Evolutionary conservation across 2,113 vertebrate species (phyloP).

Genomic region (Neodon shergylaensis): DNA sequence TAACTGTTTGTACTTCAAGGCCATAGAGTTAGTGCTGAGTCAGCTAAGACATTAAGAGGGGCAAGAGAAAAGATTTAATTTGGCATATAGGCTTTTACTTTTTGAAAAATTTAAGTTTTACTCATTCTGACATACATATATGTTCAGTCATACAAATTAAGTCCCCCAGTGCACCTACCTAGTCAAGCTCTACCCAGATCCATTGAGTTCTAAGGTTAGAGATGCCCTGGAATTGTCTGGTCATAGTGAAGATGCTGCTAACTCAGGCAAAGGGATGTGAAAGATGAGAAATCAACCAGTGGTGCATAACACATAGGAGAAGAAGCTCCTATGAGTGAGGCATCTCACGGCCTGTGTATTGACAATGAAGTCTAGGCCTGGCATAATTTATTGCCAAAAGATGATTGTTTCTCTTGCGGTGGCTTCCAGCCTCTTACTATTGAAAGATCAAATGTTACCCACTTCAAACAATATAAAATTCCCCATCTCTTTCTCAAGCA

Average conservation of each 20-base stretch:
- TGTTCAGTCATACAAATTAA: background rate
- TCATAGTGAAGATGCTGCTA: background rate
- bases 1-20: background rate
- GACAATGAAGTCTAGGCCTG: background rate
- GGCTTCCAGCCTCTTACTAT: background rate
- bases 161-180: background rate
- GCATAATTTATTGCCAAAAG: background rate
- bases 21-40: background rate
- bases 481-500: background rate
- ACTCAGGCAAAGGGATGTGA: background rate
- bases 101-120: background rate
- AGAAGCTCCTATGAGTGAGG: background rate
- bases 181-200: background rate
- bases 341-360: background rate
- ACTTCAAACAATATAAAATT: background rate
- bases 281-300: background rate
- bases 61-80: background rate
- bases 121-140: background rate
- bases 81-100: background rate
- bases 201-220: constrained; percentile 15
- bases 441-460: background rate
- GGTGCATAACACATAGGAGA: background rate
- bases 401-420: background rate
- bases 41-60: constrained; percentile 21
- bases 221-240: background rate